Conservation (phyloP, 2,113 vertebrate species). For the Catharus bicknelli region DNA sequence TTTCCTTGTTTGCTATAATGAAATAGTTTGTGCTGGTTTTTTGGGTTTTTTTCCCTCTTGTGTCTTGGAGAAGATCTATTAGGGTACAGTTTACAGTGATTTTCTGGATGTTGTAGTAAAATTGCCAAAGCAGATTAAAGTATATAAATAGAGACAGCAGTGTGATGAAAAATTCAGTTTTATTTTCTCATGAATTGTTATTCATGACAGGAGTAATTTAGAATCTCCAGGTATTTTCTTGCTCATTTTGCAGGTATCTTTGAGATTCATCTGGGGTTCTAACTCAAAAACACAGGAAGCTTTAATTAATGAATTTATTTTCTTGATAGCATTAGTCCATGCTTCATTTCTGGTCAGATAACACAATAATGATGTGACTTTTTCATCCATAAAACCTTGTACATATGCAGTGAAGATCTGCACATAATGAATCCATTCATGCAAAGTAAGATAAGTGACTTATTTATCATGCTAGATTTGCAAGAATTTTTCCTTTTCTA, state of each 20-base stretch:
- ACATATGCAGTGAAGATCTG: constrained; percentile 70
- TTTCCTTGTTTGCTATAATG: constrained; percentile 15
- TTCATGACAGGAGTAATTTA: neutral
- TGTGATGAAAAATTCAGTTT: constrained; percentile 39
- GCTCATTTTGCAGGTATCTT: constrained; percentile 1
- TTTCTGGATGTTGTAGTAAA: constrained; percentile 45
- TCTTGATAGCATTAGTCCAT: constrained; percentile 42
- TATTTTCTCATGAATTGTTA: constrained; percentile 50
- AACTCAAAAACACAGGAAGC: constrained; percentile 1
- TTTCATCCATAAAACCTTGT: constrained; percentile 66
- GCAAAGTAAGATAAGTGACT: constrained; percentile 44
- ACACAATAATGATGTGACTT: constrained; percentile 63
- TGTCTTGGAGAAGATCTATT: neutral
- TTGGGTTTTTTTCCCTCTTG: neutral
- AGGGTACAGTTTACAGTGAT: constrained; percentile 7
- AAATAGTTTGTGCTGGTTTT: constrained; percentile 11
- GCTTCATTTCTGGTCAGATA: constrained; percentile 66
- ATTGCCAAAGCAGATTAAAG: constrained; percentile 27
- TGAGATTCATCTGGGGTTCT: neutral
- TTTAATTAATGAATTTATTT: neutral
- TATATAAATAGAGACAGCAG: neutral
- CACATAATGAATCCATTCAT: constrained; percentile 77
- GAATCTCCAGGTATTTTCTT: constrained; percentile 33
- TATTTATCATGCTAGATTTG: constrained; percentile 51
- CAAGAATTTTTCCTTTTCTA: constrained; percentile 23